These are phyloP conservation scores for Engystomops pustulosus DNA, from an alignment of 2,113 vertebrate species.

Conservation along the genomic window DNA sequence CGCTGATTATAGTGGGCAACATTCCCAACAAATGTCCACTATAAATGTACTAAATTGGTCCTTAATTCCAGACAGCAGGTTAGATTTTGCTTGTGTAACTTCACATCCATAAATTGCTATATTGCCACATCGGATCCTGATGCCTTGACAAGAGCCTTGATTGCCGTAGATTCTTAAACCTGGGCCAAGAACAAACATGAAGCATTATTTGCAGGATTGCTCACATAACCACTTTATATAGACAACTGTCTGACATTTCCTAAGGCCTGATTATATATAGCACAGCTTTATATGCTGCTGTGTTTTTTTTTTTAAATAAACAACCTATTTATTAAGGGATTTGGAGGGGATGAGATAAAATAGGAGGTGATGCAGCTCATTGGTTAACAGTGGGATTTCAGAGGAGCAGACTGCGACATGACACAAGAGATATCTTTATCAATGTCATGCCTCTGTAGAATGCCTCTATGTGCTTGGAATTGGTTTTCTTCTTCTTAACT, in stretches of 20 bases:
- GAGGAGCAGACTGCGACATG: conserved; percentile 28
- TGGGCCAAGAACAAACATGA: not conserved
- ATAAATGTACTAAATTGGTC: not conserved
- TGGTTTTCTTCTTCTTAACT: conserved; percentile 60
- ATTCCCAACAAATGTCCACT: not conserved
- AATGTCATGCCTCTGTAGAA: conserved; percentile 57
- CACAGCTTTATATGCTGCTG: not conserved
- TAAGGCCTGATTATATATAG: not conserved
- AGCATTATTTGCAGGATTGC: not conserved
- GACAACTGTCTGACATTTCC: not conserved
- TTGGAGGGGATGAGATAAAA: not conserved
- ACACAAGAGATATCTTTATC: conserved; percentile 38
- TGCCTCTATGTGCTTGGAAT: conserved; percentile 18
- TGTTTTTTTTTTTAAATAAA: conserved; percentile 8
- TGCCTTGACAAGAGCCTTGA: not conserved
- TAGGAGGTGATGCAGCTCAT: conserved; percentile 9
- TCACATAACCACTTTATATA: not conserved
- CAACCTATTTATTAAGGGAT: not conserved
- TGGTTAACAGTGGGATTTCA: conserved; percentile 1
- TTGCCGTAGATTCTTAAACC: not conserved
- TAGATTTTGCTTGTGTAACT: not conserved
- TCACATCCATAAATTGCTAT: not conserved
- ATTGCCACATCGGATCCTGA: not conserved
- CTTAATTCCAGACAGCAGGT: not conserved
- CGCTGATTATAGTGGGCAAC: not conserved